Conservation (phyloP, 2,113 vertebrate species). For the Acrocephalus kingi region DNA sequence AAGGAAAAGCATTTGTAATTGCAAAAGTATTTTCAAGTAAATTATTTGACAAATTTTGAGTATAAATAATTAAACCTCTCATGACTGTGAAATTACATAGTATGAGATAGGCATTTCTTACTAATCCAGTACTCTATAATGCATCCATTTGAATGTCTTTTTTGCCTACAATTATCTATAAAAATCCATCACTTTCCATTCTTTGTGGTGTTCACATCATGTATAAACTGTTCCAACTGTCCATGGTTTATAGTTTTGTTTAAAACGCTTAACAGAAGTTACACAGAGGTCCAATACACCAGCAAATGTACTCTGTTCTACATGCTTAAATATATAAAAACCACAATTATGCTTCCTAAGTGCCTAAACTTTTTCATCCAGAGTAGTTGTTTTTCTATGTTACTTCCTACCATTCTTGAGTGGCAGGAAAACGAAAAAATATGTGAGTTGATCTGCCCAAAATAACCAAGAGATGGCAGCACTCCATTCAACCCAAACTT, state of each 20-base stretch:
- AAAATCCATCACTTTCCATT: background rate
- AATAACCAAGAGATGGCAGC: conserved; percentile 60
- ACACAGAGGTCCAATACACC: background rate
- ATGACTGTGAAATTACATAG: background rate
- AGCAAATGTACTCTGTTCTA: background rate
- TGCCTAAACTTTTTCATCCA: background rate
- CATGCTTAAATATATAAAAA: background rate
- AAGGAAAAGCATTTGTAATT: background rate
- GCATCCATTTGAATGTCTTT: background rate
- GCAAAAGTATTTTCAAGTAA: background rate
- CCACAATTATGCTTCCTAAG: conserved; percentile 11
- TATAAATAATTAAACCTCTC: background rate
- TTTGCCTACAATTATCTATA: background rate
- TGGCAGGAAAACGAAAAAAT: background rate
- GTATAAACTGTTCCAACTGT: background rate
- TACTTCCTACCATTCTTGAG: background rate
- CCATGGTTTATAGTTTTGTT: background rate
- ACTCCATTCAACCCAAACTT: conserved; percentile 24
- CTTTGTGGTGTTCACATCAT: background rate
- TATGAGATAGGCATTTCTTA: background rate
- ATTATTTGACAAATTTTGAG: background rate
- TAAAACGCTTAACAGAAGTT: background rate
- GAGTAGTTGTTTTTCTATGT: background rate
- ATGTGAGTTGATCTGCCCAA: background rate
- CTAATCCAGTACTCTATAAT: background rate